Percentiles rank a stretch among this genome's conserved stretches.
Evolutionary conservation across 2,797 vertebrate species (phyloP).

Genomic region (Malurus splendens): DNA sequence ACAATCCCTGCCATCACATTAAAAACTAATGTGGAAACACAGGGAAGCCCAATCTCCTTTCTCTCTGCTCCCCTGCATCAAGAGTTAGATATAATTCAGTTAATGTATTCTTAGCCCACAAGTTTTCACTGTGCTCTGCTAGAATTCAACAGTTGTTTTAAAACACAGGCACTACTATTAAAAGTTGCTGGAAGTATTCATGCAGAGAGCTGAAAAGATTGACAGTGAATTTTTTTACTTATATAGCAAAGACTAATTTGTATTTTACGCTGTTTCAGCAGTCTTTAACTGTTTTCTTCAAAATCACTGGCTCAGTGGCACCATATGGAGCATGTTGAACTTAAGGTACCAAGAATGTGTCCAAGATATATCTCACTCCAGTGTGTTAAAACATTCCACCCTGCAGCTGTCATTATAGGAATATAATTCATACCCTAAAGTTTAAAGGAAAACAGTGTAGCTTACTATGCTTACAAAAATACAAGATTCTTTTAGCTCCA

Average conservation of each 20-base stretch:
- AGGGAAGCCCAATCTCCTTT: background rate
- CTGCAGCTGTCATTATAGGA: conserved; percentile 71
- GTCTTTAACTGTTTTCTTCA: conserved; percentile 65
- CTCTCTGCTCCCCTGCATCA: background rate
- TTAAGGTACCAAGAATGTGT: conserved; percentile 70
- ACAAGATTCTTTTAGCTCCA: conserved; percentile 34
- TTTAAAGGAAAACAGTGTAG: conserved; percentile 63
- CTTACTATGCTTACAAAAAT: conserved; percentile 59
- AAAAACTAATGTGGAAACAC: background rate
- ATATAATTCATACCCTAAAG: conserved; percentile 65
- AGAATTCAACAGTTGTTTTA: conserved; percentile 39
- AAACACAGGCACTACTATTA: conserved; percentile 15
- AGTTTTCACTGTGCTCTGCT: background rate
- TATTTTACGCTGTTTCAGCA: conserved; percentile 66
- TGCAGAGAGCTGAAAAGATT: conserved; percentile 51
- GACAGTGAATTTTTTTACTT: conserved; percentile 59
- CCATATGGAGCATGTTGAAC: conserved; percentile 69
- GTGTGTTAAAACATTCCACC: conserved; percentile 71
- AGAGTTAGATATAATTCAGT: background rate
- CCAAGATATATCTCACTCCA: conserved; percentile 69
- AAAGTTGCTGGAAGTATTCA: conserved; percentile 47
- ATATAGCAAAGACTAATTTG: conserved; percentile 58
- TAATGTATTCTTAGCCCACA: background rate
- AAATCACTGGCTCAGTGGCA: conserved; percentile 67
- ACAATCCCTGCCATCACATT: background rate